A percentile compares a stretch with the other conserved stretches of the same genome.
Evolutionary conservation across 1,140 invertebrate species (phyloP).

Genomic region (Ganaspis sp.): DNA sequence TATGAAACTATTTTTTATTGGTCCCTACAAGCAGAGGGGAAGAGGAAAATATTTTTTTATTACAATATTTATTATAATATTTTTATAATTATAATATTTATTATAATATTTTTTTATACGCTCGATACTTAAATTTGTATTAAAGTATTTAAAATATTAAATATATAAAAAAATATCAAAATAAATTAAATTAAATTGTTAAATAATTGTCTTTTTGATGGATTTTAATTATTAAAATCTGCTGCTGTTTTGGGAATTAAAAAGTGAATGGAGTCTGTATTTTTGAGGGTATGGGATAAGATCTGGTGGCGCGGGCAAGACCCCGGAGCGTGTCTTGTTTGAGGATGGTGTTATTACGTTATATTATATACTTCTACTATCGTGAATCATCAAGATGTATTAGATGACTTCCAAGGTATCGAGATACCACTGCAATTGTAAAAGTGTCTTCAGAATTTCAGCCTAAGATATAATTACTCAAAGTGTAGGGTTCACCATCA

Average conservation of each 20-base stretch:
- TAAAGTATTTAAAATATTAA: too few relatives aligned
- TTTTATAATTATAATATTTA: too few relatives aligned
- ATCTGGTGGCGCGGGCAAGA: conserved; percentile 36
- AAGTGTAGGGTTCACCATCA: not conserved
- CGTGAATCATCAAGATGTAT: conserved; percentile 35
- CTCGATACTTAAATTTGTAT: too few relatives aligned
- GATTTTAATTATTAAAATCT: too few relatives aligned
- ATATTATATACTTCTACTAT: conserved; percentile 44
- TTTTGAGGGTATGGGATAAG: conserved; percentile 41
- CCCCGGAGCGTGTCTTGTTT: conserved; percentile 40
- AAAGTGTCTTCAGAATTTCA: conserved; percentile 13
- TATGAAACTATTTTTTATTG: too few relatives aligned
- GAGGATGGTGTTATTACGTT: conserved; percentile 48
- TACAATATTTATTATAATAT: too few relatives aligned
- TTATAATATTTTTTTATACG: too few relatives aligned
- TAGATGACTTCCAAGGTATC: conserved; percentile 14
- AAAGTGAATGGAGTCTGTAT: not conserved
- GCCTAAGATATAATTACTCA: not conserved
- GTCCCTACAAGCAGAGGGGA: too few relatives aligned
- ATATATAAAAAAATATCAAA: too few relatives aligned
- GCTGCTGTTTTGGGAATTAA: not conserved
- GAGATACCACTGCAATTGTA: not conserved
- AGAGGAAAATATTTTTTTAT: too few relatives aligned
- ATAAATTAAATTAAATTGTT: too few relatives aligned
- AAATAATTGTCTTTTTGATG: too few relatives aligned